Evolutionary conservation across 2,888 invertebrate genomes (phyloP), one percentile per base, ranked within the genome.

Genomic region (Tiliacea citrago): DNA sequence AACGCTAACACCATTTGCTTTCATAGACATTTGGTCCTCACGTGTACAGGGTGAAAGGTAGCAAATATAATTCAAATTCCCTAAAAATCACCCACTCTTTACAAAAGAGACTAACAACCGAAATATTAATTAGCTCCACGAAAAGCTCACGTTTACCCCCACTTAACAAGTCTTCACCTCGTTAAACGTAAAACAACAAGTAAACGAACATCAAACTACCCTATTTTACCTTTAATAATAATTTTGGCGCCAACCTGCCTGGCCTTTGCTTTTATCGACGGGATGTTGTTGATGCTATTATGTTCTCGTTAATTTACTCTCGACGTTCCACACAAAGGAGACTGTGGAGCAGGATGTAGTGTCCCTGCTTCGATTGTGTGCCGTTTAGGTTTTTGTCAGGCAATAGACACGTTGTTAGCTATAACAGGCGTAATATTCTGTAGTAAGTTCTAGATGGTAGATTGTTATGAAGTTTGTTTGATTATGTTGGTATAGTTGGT

Each of bases 231-330:
- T 82, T 77, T 49, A 57, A 66, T 66, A 68, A 61, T 39, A 68
- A 73, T 61, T 73, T 65, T 47, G 65, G 63, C 74, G 74, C 60
- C 62, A 73, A 62, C 57, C 83, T 68, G 60, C 79, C 65, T 18
- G 65, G 53, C 65, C 58, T 69, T 55, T 6, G 39, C 72, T 71
- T 72, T 55, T 72, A 68, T 68, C 60, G 58, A 47, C 82, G 39
- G 83, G 73, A 71, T 62, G 71, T 62, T 66, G 67, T 71, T 82
- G 35, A 66, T 68, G 47, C 39, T 55, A 83, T 83, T 79, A 79
- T 73, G 45, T 62, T 42, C 63, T 51, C 49, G 66, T 53, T 83
- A 79, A 83, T 80, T 81, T 49, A 45, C 68, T 57, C 67, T 65
- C n/a, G 80, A 57, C 80, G 61, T 18, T 29, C 51, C 18, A 47